Base-by-base conservation (phyloP, 2,888 invertebrate species). In the Ramazzottius varieornatus region DNA sequence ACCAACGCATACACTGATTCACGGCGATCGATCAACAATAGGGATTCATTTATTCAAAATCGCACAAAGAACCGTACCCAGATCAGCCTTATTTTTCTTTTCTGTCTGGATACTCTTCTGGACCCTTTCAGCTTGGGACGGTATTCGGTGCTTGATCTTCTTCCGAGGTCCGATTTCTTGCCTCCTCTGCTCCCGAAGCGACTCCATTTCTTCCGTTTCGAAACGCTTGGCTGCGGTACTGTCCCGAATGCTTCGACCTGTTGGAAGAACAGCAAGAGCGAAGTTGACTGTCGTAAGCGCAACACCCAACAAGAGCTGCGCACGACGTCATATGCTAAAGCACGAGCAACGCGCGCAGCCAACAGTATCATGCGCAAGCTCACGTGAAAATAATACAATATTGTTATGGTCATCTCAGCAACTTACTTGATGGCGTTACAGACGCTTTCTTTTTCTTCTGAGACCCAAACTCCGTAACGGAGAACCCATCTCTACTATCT, bases 151-250 rank as follows among this genome's bases (percentile, higher is more conserved):
- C 29, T 54, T 54, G 29, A 29, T 29, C 54, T 54, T 54, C 24
- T 54, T 54, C 54, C 54, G 20, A 8, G 54, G 54, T 4, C 54
- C 54, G 29, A 54, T 54, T 29, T 54, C 54, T 24, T 54, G 54
- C n/a, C 54, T 16, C 29, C 54, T 8, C 54, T 24, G 54, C 24
- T 13, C 54, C 16, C 54, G 54, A 24, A 24, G 20, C 29, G 24
- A n/a, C 29, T 54, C 54, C 54, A 54, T 4, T 54, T 54, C 54
- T 24, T 54, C 54, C 4, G 54, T 29, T 8, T 16, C 54, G 54
- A 54, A 54, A 8, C 54, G 54, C 54, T 54, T 54, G 20, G 54
- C 54, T 8, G 54, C 54, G 54, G 54, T 54, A 54, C 54, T 54
- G 29, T 54, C 54, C 8, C 54, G 54, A 54, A 54, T 54, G 29